Evolutionary conservation across 2,888 invertebrate genomes (phyloP), one percentile per base, ranked within the genome.

Genomic region (Rugalucina vietnamica): DNA sequence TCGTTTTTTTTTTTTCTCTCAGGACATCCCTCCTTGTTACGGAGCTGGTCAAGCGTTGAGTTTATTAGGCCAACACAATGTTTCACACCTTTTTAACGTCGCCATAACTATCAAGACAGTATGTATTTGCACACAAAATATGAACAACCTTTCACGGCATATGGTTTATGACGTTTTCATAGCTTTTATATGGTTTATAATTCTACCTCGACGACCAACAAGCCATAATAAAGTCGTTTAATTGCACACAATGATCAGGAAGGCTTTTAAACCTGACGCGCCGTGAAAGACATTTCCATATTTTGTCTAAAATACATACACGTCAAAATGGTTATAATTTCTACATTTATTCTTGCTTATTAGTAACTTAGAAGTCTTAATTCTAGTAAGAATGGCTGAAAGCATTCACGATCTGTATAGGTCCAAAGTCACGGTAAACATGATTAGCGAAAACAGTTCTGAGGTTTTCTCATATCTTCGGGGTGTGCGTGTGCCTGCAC

Each of bases 171-270:
- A 34, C 71, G 14, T 27, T 82, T 86, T 86, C 82, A 84, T 81
- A 79, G 84, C 72, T 43, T 82, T 81, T 85, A 87, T 87, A 65
- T 77, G 78, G 82, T 85, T 87, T 84, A 79, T 76, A 76, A 82
- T 76, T 78, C 76, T 81, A 37, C 50, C 4, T 49, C 75, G 84
- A 80, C 82, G 82, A 77, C 86, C 43, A 37, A 2, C 75, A 84
- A 43, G 82, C 76, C 72, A 76, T 84, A 82, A 70, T 76, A 79
- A 81, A 83, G 83, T 82, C 82, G 70, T 80, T 85, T 80, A 82
- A 80, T 78, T 72, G 70, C 77, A 39, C 74, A 79, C 77, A 50
- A 85, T 79, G 78, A 73, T 79, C 69, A 72, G 10, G 49, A 74
- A 60, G 49, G 39, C 57, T 39, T 57, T 75, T 74, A 69, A 70